Base-by-base conservation (phyloP, 53 echinoderm and acorn worm species). In the Echinarachnius parma region DNA sequence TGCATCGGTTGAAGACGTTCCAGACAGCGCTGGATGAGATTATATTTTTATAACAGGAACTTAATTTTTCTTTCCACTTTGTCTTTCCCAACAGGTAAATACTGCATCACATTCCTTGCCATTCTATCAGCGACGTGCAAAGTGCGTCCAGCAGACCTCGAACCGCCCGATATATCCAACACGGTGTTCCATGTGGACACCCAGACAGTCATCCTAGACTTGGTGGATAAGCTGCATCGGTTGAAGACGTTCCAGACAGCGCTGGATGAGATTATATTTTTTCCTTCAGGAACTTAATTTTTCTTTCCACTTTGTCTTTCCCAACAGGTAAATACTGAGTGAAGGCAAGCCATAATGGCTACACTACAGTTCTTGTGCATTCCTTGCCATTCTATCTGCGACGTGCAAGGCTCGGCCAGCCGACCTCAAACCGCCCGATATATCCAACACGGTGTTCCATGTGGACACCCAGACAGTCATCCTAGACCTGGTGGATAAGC, bases 371-470 rank as follows among this genome's bases (percentile, higher is more conserved):
- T n/a, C n/a, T n/a, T n/a, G n/a, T n/a, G 53, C 69, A 18, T 33
- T 69, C 21, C 34, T 69, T 9, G 30, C 52, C 35, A 14, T 69
- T 1, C 34, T 69, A 2, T 52, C 57, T 9, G 74, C 44, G 16
- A 24, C 37, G 14, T 72, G 57, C 19, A 72, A 72, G 57, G 74
- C 74, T 5, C 35, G 74, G 44, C 74, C 74, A 28, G 74, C 74
- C 2, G 57, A 72, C 10, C 54, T 55, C 33, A 16, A 54, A 35
- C 57, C 74, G 2, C 56, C 54, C 34, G 42, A 25, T 5, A 33
- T 72, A 36, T 37, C 74, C 2, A 72, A 72, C 57, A n/a, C 26
- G 15, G 74, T 72, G 23, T 72, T 36, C 36, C 74, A 57, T 3
- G 57, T 42, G 3, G 74, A 36, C 4, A 28, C 57, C 2, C 55